These are phyloP conservation scores for Nephrotoma flavescens DNA, from an alignment of 2,888 invertebrate species.

Conservation along the genomic window DNA sequence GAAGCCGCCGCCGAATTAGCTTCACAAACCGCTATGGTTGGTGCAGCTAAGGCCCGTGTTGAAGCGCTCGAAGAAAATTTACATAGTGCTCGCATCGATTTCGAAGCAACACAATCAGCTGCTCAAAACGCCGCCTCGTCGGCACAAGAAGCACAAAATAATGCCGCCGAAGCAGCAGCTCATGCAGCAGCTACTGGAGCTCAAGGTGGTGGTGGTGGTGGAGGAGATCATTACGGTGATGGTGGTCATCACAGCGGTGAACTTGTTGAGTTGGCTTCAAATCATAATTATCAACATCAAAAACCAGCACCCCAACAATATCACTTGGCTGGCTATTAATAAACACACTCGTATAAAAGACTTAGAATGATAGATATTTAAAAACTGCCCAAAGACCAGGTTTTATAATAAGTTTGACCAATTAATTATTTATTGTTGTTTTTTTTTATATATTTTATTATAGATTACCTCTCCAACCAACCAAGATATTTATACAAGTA, in stretches of 20 bases:
- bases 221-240: conserved; percentile 16
- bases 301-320: conserved; percentile 7
- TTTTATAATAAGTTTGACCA: neutral
- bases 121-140: conserved; percentile 47
- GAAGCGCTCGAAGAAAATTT: conserved; percentile 48
- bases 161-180: conserved; percentile 53
- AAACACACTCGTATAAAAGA: neutral
- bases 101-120: conserved; percentile 52
- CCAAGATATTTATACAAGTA: neutral
- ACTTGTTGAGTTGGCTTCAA: conserved; percentile 10
- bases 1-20: conserved; percentile 56
- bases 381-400: neutral
- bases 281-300: conserved; percentile 12
- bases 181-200: conserved; percentile 38
- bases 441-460: neutral
- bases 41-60: conserved; percentile 48
- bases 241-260: conserved; percentile 8
- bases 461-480: neutral
- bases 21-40: conserved; percentile 58
- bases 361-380: neutral
- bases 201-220: conserved; percentile 5
- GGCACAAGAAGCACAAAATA: conserved; percentile 53
- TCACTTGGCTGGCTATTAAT: conserved; percentile 11
- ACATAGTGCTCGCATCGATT: conserved; percentile 49
- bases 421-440: neutral